Evolutionary conservation across 2,113 vertebrate genomes (phyloP).

Genomic region (Columba livia): DNA sequence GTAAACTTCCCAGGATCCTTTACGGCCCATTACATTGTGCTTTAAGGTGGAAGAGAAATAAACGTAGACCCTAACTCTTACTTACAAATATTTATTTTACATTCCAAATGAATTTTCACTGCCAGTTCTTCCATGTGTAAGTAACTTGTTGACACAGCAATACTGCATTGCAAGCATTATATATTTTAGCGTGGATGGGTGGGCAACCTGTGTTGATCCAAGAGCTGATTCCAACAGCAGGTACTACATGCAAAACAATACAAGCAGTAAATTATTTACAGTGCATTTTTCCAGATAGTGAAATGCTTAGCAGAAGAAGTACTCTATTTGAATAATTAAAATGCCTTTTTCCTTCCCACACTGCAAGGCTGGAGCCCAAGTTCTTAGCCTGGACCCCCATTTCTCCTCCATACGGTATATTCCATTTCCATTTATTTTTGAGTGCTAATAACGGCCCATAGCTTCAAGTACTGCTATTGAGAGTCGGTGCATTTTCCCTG

Average conservation of each 20-base stretch:
- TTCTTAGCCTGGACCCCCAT: not conserved
- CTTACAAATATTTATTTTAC: not conserved
- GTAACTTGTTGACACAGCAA: not conserved
- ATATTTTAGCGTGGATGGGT: rapidly evolving
- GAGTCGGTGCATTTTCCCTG: not conserved
- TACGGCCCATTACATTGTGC: not conserved
- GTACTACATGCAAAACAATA: not conserved
- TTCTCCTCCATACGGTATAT: not conserved
- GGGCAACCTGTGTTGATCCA: not conserved
- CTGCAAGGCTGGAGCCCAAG: not conserved
- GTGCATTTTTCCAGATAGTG: not conserved
- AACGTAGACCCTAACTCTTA: not conserved
- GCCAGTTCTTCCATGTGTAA: not conserved
- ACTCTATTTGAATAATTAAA: not conserved
- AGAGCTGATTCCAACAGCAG: not conserved
- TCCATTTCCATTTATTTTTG: not conserved
- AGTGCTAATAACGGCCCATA: not conserved
- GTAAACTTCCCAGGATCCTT: not conserved
- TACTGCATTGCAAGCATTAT: not conserved
- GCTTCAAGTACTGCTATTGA: constrained; percentile 15
- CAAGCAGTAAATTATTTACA: not conserved
- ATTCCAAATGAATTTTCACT: not conserved
- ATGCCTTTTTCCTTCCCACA: not conserved
- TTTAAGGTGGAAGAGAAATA: not conserved
- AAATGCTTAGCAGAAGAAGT: not conserved